Conservation (phyloP, 2,888 invertebrate species). For the Eupithecia abbreviata region DNA sequence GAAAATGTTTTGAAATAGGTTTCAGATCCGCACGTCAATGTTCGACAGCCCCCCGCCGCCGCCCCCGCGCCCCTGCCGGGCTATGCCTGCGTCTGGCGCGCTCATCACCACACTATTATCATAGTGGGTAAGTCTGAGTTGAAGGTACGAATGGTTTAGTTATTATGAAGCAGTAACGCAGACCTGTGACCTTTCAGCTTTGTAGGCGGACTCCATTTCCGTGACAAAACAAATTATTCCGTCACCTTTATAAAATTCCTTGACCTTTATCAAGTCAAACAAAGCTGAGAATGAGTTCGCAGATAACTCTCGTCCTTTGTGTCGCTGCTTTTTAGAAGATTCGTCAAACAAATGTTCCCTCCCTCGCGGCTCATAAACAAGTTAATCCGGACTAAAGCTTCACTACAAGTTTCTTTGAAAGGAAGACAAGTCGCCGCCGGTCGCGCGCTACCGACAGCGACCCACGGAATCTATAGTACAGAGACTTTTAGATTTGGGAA, state of each 20-base stretch:
- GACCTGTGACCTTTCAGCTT: background rate
- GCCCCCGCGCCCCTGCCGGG: background rate
- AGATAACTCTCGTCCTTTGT: background rate
- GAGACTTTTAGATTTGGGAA: background rate
- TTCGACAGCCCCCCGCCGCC: background rate
- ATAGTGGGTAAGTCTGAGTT: background rate
- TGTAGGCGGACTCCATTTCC: constrained; percentile 6
- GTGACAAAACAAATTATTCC: constrained; percentile 9
- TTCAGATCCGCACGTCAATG: constrained; percentile 9
- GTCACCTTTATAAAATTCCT: background rate
- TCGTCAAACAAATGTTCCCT: constrained; percentile 2
- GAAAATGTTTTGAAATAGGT: constrained; percentile 38
- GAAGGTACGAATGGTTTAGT: background rate
- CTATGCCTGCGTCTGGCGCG: background rate
- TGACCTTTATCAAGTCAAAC: constrained; percentile 4
- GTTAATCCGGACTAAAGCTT: background rate
- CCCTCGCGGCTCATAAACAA: background rate
- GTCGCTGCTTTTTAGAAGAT: background rate
- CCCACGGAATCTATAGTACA: too few relatives aligned
- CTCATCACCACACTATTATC: background rate
- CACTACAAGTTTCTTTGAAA: background rate
- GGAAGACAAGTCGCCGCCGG: background rate
- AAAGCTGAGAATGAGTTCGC: constrained; percentile 3
- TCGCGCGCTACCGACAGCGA: background rate
- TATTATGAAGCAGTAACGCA: background rate